Evolutionary conservation across 2,113 vertebrate species (phyloP).

Genomic region (Erpornis zantholeuca): DNA sequence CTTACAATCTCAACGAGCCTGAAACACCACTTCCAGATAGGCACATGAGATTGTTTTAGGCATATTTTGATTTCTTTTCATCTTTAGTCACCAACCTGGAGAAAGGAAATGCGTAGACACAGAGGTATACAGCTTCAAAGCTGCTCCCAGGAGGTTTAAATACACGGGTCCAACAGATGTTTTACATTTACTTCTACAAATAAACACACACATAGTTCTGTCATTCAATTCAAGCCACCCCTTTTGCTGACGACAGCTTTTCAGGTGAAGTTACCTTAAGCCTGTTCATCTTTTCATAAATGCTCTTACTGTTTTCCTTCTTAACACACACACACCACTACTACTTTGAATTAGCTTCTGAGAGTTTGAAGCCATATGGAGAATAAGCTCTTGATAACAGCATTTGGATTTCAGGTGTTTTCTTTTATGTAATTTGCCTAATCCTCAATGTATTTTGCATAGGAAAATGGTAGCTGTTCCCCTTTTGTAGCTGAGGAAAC

Average conservation of each 20-base stretch:
- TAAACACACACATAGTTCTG: background rate
- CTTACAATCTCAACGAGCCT: background rate
- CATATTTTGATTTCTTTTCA: slow-evolving; percentile 30
- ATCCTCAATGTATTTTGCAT: background rate
- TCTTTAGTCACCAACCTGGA: slow-evolving; percentile 28
- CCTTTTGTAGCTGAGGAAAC: background rate
- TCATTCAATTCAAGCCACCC: slow-evolving; percentile 5
- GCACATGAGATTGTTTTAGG: slow-evolving; percentile 6
- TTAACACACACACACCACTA: background rate
- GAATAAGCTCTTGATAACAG: background rate
- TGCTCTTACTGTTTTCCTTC: background rate
- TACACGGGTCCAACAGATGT: background rate
- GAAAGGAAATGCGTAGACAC: background rate
- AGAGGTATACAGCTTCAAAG: slow-evolving; percentile 30
- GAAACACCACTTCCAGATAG: background rate
- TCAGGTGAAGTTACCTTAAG: slow-evolving; percentile 6
- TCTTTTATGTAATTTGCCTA: background rate
- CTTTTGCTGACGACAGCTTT: background rate
- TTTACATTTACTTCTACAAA: slow-evolving; percentile 52
- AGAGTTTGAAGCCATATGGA: background rate
- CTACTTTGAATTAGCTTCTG: background rate
- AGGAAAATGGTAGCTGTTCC: background rate
- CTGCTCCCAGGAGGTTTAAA: slow-evolving; percentile 13
- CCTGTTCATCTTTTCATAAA: background rate
- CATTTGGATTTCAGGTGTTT: background rate